Base-by-base conservation (phyloP, 2,113 vertebrate genomes). In the Cervus canadensis region DNA sequence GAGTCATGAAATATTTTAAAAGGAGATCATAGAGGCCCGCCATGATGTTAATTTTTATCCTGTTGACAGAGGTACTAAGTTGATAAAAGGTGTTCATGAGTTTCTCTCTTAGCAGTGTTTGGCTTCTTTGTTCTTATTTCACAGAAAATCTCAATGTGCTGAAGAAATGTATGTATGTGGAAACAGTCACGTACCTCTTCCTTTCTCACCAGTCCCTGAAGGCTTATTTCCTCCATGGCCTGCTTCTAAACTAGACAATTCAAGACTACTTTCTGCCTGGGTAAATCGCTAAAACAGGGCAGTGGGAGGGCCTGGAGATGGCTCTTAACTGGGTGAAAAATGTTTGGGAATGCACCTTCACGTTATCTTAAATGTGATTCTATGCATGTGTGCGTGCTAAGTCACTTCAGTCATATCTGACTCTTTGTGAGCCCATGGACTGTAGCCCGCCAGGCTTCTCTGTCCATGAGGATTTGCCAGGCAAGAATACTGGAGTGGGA, bases 121-220 rank as follows among this genome's bases (percentile, higher is more conserved):
- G 76, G 45, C 50, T 97, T 95, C 91, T 96, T 48, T 85, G 52
- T 91, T 90, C 48, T 89, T 17, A 94, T 78, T 93, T 40, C 33
- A 76, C 7, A 90, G 81, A 92, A 95, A 87, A 96, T 40, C 71
- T 62, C 89, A 83, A 71, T 52, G 17, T 97, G 52, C 74, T 90
- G 82, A 83, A 88, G 59, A 97, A 97, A 82, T 67, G 19, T 21
- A 87, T 10, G 2, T 50, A 60, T 89, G 16, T 95, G 45, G 33
- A 43, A 86, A 91, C 54, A 87, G 33, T 45, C 19, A 91, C 21
- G 8, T 64, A 85, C 26, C 45, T 86, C 11, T 30, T 87, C 26
- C 59, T 92, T 89, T 94, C 36, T 90, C 50, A 71, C 17, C 87
- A 89, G 28, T 15, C 30, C 26, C 60, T 95, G 21, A 84, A 82